Percentiles rank a stretch among this genome's conserved stretches.
Evolutionary conservation across 2,888 invertebrate species (phyloP).

Genomic region (Halocaridina rubra): DNA sequence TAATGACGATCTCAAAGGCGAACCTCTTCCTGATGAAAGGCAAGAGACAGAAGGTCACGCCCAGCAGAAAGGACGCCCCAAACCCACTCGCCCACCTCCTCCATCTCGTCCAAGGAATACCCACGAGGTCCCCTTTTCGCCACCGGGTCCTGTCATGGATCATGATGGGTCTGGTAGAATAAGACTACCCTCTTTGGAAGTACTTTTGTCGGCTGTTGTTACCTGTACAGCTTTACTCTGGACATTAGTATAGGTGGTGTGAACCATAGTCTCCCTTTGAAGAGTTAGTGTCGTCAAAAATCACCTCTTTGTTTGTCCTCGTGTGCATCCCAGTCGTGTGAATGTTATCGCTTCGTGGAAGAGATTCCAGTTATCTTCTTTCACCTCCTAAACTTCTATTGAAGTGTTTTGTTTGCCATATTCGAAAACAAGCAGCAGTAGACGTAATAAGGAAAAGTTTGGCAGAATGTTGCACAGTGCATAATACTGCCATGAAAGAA

Average conservation of each 20-base stretch:
- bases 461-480: too few species aligned
- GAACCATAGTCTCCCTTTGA: too few species aligned
- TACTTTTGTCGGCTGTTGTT: not conserved
- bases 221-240: not conserved
- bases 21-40: conserved; percentile 27
- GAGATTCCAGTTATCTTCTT: too few species aligned
- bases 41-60: not conserved
- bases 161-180: not conserved
- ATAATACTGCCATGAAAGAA: too few species aligned
- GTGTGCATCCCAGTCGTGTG: too few species aligned
- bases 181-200: not conserved
- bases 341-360: too few species aligned
- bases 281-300: too few species aligned
- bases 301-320: too few species aligned
- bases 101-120: conserved; percentile 40
- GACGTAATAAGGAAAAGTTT: too few species aligned
- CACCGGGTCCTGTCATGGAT: not conserved
- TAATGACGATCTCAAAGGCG: not conserved
- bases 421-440: too few species aligned
- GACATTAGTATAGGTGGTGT: not conserved
- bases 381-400: too few species aligned
- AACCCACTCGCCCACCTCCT: conserved; percentile 16
- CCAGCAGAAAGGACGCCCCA: conserved; percentile 13
- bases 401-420: too few species aligned
- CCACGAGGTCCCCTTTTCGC: conserved; percentile 28